These are phyloP conservation scores for Pissodes strobi DNA, from an alignment of 1,140 invertebrate genomes.

Conservation along the genomic window DNA sequence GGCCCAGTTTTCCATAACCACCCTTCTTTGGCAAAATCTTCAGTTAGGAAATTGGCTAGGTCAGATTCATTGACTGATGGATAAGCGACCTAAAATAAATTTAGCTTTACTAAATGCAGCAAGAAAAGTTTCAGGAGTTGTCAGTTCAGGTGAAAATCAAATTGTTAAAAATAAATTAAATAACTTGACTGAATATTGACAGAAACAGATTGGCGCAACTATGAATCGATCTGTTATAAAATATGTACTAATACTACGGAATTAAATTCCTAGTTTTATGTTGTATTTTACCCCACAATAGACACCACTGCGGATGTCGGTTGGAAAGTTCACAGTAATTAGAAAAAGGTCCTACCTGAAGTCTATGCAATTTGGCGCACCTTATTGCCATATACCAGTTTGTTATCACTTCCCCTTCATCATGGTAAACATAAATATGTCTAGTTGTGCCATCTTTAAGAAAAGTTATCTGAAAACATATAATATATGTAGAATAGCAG, in stretches of 20 bases:
- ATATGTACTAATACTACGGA: no score
- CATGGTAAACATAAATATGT: constrained; percentile 86
- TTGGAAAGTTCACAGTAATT: no score
- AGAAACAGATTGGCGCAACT: no score
- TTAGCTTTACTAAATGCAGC: no score
- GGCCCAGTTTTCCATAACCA: constrained; percentile 91
- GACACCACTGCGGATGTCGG: no score
- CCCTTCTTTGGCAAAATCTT: constrained; percentile 83
- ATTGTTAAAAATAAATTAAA: no score
- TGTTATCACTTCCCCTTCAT: constrained; percentile 81
- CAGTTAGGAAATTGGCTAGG: constrained; percentile 72
- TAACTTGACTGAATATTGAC: no score
- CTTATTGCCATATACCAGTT: constrained; percentile 90
- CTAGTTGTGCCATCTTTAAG: constrained; percentile 81
- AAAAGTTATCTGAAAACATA: constrained; percentile 75
- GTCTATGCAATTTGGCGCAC: constrained; percentile 79
- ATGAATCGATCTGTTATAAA: no score
- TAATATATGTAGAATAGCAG: no score
- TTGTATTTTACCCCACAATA: no score
- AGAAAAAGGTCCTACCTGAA: constrained; percentile 60
- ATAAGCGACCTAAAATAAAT: constrained; percentile 66
- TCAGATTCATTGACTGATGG: constrained; percentile 78
- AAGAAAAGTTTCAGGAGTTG: no score
- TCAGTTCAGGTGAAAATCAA: background rate
- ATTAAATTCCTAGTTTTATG: no score